Conservation (phyloP, 2,888 invertebrate species). For the Malthinus seriepunctatus region DNA sequence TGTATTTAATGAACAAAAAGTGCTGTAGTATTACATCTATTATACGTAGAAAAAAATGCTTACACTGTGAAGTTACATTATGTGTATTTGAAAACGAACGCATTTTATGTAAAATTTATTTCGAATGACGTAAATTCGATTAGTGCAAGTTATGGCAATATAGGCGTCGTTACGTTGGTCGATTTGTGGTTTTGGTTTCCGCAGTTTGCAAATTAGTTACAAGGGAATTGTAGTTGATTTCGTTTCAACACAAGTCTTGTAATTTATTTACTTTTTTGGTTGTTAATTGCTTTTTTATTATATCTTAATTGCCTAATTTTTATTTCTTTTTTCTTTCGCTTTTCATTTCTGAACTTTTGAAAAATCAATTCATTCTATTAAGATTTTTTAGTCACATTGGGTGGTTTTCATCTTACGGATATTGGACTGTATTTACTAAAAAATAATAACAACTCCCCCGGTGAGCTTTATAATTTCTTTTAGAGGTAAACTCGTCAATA, state of each 20-base stretch:
- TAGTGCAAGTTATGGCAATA: constrained; percentile 24
- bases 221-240: constrained; percentile 33
- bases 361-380: no score
- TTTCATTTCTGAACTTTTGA: no score
- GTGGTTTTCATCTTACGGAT: no score
- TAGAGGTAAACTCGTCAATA: no score
- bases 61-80: neutral
- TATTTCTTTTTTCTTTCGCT: no score
- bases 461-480: no score
- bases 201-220: constrained; percentile 30
- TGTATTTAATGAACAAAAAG: constrained; percentile 12
- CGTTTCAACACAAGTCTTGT: constrained; percentile 19
- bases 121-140: constrained; percentile 15
- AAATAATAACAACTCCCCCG: no score
- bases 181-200: constrained; percentile 25
- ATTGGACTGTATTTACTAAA: no score
- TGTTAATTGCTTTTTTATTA: no score
- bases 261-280: constrained; percentile 2
- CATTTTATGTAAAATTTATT: constrained; percentile 10
- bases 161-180: constrained; percentile 21
- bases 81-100: neutral
- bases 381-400: no score
- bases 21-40: neutral
- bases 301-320: no score
- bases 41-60: no score